phyloP scores from a whole-genome alignment of 2,113 vertebrate species.

The Nesoenas mayeri region DNA sequence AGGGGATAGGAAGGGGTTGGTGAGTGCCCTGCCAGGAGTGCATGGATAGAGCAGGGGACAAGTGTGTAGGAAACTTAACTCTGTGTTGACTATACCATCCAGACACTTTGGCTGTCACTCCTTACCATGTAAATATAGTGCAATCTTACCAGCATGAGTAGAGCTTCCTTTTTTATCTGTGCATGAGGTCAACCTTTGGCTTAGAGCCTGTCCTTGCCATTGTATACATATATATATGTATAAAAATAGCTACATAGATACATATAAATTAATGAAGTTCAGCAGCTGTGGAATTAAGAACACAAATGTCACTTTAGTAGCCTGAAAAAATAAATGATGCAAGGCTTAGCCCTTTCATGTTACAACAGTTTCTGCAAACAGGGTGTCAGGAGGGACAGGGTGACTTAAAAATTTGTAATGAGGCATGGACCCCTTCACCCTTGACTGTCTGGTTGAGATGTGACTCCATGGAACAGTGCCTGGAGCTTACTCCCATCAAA shows the following conservation, averaged over 20 bases:
- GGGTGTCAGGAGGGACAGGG: neutral
- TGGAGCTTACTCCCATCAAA: neutral
- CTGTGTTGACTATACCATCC: neutral
- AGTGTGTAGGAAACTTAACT: neutral
- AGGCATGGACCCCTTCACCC: neutral
- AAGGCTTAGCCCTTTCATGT: neutral
- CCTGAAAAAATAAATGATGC: neutral
- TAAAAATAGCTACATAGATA: neutral
- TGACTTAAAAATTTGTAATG: neutral
- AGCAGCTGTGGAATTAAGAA: neutral
- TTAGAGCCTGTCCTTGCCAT: neutral
- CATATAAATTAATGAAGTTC: neutral
- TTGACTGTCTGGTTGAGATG: neutral
- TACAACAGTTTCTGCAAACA: constrained; percentile 6
- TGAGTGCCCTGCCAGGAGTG: neutral
- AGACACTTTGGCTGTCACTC: neutral
- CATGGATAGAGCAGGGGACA: accelerated
- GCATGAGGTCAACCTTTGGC: neutral
- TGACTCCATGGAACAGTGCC: neutral
- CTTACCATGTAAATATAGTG: neutral
- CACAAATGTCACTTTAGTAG: neutral
- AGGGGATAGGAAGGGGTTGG: neutral
- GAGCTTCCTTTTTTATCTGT: neutral
- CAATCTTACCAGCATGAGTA: neutral
- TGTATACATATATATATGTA: neutral